phyloP scores from a whole-genome alignment of 2,797 vertebrate species.

The Lindbergichthys nudifrons region DNA sequence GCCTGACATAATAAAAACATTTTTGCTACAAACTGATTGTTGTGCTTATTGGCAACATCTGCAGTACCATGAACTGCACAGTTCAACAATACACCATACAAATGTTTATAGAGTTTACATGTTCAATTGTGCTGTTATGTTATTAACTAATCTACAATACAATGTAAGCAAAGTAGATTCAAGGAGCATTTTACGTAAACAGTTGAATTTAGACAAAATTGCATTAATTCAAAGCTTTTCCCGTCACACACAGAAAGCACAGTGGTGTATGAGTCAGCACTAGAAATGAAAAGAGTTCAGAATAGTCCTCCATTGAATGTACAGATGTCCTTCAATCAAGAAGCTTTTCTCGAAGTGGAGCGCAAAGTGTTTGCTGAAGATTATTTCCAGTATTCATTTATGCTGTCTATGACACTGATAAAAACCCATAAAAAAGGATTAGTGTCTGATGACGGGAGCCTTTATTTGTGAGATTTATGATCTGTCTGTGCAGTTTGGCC shows the following conservation, averaged over 20 bases:
- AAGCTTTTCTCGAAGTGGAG: slow-evolving; percentile 7
- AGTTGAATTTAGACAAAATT: slow-evolving; percentile 27
- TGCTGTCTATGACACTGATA: not conserved
- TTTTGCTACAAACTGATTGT: slow-evolving; percentile 25
- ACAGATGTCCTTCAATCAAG: slow-evolving; percentile 21
- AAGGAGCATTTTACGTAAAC: slow-evolving; percentile 2
- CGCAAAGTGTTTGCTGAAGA: slow-evolving; percentile 3
- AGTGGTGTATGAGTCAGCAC: slow-evolving; percentile 16
- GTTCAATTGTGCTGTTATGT: slow-evolving; percentile 59
- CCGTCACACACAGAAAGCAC: slow-evolving; percentile 26
- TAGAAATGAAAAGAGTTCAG: slow-evolving; percentile 21
- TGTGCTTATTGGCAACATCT: slow-evolving; percentile 6
- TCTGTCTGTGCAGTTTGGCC: slow-evolving; percentile 33
- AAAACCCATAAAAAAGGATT: slow-evolving; percentile 10
- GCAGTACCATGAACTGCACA: not conserved
- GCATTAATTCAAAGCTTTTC: slow-evolving; percentile 20
- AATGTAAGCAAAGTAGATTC: slow-evolving; percentile 32
- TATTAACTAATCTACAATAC: slow-evolving; percentile 63
- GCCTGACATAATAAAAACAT: slow-evolving; percentile 45
- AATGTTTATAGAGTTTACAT: not conserved
- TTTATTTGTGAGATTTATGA: not conserved
- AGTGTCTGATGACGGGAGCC: not conserved
- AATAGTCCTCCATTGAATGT: not conserved
- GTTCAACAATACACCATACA: slow-evolving; percentile 2
- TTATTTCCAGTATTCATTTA: slow-evolving; percentile 2